These are phyloP conservation scores for Drosophila funebris DNA, from an alignment of 1,140 invertebrate genomes.

Conservation along the genomic window DNA sequence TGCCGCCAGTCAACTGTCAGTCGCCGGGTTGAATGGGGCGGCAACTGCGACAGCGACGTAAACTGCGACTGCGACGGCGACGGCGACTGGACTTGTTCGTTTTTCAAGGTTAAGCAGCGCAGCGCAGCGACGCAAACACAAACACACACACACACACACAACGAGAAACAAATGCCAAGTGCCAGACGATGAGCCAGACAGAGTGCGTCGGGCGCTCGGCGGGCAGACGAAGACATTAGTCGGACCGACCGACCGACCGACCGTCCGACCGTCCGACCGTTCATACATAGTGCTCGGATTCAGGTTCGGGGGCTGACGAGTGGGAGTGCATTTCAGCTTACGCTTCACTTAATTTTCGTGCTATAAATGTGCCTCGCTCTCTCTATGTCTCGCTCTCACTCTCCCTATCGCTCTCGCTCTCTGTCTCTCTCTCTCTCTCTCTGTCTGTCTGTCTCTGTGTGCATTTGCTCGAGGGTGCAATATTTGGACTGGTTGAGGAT, in stretches of 20 bases:
- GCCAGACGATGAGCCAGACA: conserved; percentile 66
- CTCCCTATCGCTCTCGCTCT: not conserved
- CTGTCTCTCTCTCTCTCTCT: conserved; percentile 10
- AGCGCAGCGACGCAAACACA: conserved; percentile 32
- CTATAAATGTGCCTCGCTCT: conserved; percentile 60
- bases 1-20: conserved; percentile 14
- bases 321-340: conserved; percentile 82
- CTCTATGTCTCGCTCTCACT: conserved; percentile 10
- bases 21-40: conserved; percentile 7
- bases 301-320: conserved; percentile 35
- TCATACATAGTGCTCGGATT: conserved; percentile 5
- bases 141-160: conserved; percentile 7
- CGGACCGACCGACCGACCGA: not conserved
- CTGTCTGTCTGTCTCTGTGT: conserved; percentile 40
- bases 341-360: conserved; percentile 80
- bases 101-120: conserved; percentile 76
- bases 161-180: conserved; percentile 44
- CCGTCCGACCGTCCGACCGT: not conserved
- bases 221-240: conserved; percentile 36
- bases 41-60: not conserved
- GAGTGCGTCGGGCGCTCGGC: conserved; percentile 56
- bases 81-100: conserved; percentile 77
- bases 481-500: conserved; percentile 72
- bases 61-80: conserved; percentile 35
- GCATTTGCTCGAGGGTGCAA: conserved; percentile 75